Evolutionary conservation across 1,140 invertebrate genomes (phyloP).

Genomic region (Heliconius melpomene): DNA sequence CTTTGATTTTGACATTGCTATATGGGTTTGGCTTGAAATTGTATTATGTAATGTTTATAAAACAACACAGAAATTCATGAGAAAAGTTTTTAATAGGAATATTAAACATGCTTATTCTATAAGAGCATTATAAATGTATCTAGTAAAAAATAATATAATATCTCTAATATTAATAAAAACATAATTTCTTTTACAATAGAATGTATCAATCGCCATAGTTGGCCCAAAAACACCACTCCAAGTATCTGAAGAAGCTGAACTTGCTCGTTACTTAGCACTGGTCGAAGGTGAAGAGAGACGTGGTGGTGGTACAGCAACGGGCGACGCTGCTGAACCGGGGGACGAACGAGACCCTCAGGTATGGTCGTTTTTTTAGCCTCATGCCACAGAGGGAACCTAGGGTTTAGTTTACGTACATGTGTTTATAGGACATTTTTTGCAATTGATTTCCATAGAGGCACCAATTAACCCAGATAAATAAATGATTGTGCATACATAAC

Average conservation of each 20-base stretch:
- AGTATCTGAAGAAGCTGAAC: slow-evolving; percentile 90
- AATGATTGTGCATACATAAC: no score
- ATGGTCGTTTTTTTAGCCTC: background rate
- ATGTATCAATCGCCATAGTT: slow-evolving; percentile 95
- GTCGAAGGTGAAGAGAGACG: slow-evolving; percentile 89
- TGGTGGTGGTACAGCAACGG: slow-evolving; percentile 75
- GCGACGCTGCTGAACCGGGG: slow-evolving; percentile 55
- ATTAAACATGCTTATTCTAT: no score
- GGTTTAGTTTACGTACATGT: no score
- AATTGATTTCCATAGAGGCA: background rate
- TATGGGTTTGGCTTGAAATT: no score
- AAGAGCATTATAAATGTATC: no score
- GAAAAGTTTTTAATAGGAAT: no score
- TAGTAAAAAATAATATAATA: no score
- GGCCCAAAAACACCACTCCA: slow-evolving; percentile 91
- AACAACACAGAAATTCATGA: no score
- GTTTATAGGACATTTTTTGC: no score
- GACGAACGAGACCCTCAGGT: slow-evolving; percentile 56
- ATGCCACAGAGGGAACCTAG: background rate
- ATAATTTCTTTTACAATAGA: slow-evolving; percentile 81
- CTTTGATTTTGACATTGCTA: no score
- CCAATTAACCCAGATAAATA: background rate
- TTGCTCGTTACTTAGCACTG: slow-evolving; percentile 85
- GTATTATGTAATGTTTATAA: no score
- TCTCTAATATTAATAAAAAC: slow-evolving; percentile 1